These are phyloP conservation scores for Neopelma chrysocephalum DNA, from an alignment of 2,797 vertebrate species.

Conservation along the genomic window DNA sequence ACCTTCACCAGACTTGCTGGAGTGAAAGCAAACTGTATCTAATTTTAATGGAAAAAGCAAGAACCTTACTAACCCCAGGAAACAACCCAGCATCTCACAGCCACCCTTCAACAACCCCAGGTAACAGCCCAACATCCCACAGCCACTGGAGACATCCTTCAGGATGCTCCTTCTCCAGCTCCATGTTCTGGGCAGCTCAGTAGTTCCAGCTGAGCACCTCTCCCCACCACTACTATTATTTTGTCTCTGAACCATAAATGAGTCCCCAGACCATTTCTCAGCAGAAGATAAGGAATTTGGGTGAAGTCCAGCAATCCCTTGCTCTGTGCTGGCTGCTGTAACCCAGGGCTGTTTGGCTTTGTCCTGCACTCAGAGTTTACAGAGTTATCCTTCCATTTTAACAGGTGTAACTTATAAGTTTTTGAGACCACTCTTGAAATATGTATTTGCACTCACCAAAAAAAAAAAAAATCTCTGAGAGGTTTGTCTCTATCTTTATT, in stretches of 20 bases:
- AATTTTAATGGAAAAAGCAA: background rate
- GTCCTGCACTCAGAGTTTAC: accelerated
- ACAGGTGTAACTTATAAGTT: background rate
- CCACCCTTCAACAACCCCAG: background rate
- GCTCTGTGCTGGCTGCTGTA: background rate
- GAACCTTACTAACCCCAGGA: background rate
- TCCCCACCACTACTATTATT: background rate
- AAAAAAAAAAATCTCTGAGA: background rate
- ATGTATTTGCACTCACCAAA: background rate
- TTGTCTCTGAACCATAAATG: background rate
- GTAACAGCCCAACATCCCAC: background rate
- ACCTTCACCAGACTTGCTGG: background rate
- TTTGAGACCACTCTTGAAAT: background rate
- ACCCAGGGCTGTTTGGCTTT: background rate
- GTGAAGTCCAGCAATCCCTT: background rate
- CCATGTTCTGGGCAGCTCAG: background rate
- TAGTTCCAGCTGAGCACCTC: background rate
- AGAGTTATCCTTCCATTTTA: background rate
- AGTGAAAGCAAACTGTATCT: background rate
- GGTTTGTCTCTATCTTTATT: background rate
- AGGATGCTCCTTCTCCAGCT: background rate
- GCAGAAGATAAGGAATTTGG: background rate
- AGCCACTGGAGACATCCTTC: background rate
- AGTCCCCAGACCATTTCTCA: background rate
- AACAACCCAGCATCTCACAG: background rate